Base-by-base conservation (phyloP, 2,113 vertebrate species). In the Asarcornis scutulata region DNA sequence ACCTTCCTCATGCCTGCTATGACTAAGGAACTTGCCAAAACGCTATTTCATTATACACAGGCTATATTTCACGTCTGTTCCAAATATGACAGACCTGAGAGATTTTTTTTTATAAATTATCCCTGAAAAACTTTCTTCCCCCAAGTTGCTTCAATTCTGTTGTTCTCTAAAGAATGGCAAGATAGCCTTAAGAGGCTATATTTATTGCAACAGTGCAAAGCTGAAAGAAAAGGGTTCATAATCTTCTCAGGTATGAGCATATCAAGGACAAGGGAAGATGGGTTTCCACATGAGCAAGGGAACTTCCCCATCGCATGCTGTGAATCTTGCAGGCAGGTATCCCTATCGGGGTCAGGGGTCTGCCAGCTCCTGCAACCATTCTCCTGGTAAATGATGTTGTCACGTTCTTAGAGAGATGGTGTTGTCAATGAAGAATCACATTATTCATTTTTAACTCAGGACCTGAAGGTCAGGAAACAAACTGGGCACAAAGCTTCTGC, bases 91-190 rank as follows among this genome's bases (percentile, higher is more conserved):
- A 31, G 72, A 42, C 34, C 14, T 44, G 38, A 59, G 26, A 73
- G 81, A 34, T 36, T 14, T 2, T 13, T 48, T 48, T 38, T 17
- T 14, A 46, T 10, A 26, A 67, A 84, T 68, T 86, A 60, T 9
- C n/a, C 50, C 60, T 16, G 69, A 69, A 68, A 67, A 91, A n/a
- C 46, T n/a, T 17, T 10, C 46, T 29, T 21, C 52, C 46, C 44
- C 12, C 40, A 2, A 0, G 7, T 0, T n/a, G 9, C 17, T 53
- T 11, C 66, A 25, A 52, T 52, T 1, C 2, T 76, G 26, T 8
- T 66, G 34, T 42, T 63, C 79, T 17, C 52, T 27, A 32, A 50
- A 55, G 56, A 74, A 29, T 11, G 38, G 44, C 21, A 40, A 15
- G 31, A 10, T 34, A 62, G 63, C 26, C 46, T 42, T 27, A n/a